Base-by-base conservation (phyloP, 2,797 vertebrate species). In the Jordanella pulchra region DNA sequence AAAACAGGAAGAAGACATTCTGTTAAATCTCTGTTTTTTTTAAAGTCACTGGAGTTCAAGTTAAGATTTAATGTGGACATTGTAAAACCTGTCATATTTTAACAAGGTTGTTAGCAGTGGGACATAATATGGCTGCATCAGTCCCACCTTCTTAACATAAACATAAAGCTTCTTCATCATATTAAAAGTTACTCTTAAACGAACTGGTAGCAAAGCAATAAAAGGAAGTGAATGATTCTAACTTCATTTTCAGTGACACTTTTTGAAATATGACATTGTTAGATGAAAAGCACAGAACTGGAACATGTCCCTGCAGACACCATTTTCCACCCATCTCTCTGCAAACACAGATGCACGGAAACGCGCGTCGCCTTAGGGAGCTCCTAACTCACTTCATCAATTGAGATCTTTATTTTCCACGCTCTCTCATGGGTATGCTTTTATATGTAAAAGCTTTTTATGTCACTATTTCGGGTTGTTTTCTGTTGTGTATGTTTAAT, bases 211-310 rank as follows among this genome's bases (percentile, higher is more conserved):
- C 66, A 56, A 75, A 56, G 56, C 35, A 21, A 71, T 69, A 47
- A 67, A 61, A 50, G 7, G 48, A 63, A 78, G 48, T n/a, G 69
- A 79, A 63, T n/a, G 70, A 74, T 61, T 68, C 69, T 50, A 54
- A 56, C 77, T 77, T 65, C 66, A 70, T 86, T 79, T 67, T 85
- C 72, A 63, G 7, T 65, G 66, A 51, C 67, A 73, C 5, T 2
- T 72, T 51, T 67, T 66, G 39, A 82, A 81, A 86, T 87, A 75
- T 78, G 74, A 81, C 76, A 27, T 69, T 69, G 71, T 74, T 82
- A 67, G 85, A 84, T 77, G 71, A 72, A 75, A 86, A 83, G 78
- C 64, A 64, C 75, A 82, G 76, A 87, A 86, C 74, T 86, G 79
- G 81, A 85, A 80, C 86, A 65, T 76, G 79, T 81, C 85, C 78